Evolutionary conservation across 2,113 vertebrate genomes (phyloP).

Genomic region (Anguilla japonica): DNA sequence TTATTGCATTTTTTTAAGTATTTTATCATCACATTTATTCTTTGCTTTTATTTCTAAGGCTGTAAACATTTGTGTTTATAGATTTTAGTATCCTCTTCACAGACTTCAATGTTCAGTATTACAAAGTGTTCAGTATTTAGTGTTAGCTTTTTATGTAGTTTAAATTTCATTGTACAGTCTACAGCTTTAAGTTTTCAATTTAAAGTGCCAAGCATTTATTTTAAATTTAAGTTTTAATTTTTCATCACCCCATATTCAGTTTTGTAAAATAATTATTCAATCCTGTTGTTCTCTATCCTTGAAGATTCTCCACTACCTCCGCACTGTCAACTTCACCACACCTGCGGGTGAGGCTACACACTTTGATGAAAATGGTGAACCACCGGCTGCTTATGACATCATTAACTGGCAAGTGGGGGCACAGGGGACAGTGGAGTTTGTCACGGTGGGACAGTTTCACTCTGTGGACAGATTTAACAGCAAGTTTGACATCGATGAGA

Average conservation of each 20-base stretch:
- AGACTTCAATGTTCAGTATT: not conserved
- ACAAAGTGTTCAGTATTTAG: no score
- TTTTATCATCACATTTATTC: not conserved
- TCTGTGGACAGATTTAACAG: conserved; percentile 38
- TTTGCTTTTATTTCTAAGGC: no score
- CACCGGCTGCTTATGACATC: conserved; percentile 57
- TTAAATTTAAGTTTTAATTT: not conserved
- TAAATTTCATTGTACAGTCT: not conserved
- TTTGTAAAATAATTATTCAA: not conserved
- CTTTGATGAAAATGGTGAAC: conserved; percentile 59
- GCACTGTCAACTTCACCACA: conserved; percentile 53
- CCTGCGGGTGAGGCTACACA: conserved; percentile 49
- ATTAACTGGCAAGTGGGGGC: conserved; percentile 58
- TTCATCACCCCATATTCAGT: not conserved
- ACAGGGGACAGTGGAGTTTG: conserved; percentile 44
- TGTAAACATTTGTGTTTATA: not conserved
- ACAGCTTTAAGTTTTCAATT: no score
- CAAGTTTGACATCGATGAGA: conserved; percentile 51
- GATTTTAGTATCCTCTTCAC: not conserved
- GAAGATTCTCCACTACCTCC: conserved; percentile 55
- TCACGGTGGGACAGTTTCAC: conserved; percentile 55
- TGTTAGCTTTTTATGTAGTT: no score
- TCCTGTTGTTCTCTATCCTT: not conserved
- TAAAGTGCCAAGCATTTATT: not conserved
- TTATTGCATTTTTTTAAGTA: no score